Conservation (phyloP, 2,888 invertebrate genomes). For the Reticulitermes lucifugus region DNA sequence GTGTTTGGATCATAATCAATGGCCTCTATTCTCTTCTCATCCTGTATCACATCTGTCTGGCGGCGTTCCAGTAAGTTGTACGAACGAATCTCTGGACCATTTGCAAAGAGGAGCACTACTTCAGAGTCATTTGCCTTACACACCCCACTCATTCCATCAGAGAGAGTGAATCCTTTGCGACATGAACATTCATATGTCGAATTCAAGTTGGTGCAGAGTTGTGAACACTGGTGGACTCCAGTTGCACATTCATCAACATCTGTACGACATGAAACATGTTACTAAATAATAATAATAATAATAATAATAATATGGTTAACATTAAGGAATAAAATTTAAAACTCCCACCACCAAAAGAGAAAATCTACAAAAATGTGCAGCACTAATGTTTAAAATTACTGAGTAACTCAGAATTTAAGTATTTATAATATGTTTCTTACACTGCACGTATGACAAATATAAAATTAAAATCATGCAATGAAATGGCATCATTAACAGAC, state of each 20-base stretch:
- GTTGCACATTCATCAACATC: slow-evolving; percentile 92
- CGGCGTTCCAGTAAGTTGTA: slow-evolving; percentile 70
- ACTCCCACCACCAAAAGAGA: not conserved
- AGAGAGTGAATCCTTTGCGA: slow-evolving; percentile 80
- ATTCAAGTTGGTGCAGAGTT: slow-evolving; percentile 91
- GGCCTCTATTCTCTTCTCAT: slow-evolving; percentile 91
- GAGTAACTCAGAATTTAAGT: too few relatives aligned
- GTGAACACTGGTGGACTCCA: slow-evolving; percentile 91
- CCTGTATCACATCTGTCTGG: slow-evolving; percentile 76
- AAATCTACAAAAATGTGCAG: too few relatives aligned
- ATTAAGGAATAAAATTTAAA: not conserved
- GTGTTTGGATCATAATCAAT: slow-evolving; percentile 88
- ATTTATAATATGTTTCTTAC: too few relatives aligned
- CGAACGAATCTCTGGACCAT: slow-evolving; percentile 88
- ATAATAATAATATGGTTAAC: not conserved
- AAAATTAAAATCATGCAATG: too few relatives aligned
- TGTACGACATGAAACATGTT: slow-evolving; percentile 38
- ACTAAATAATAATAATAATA: not conserved
- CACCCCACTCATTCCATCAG: slow-evolving; percentile 83
- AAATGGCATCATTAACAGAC: too few relatives aligned
- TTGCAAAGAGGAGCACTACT: slow-evolving; percentile 79
- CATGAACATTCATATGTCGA: slow-evolving; percentile 92
- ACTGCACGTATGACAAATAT: too few relatives aligned
- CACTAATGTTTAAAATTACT: too few relatives aligned
- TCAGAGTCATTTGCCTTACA: slow-evolving; percentile 79